Evolutionary conservation across 2,797 vertebrate genomes (phyloP).

Genomic region (Pangasius macronema): DNA sequence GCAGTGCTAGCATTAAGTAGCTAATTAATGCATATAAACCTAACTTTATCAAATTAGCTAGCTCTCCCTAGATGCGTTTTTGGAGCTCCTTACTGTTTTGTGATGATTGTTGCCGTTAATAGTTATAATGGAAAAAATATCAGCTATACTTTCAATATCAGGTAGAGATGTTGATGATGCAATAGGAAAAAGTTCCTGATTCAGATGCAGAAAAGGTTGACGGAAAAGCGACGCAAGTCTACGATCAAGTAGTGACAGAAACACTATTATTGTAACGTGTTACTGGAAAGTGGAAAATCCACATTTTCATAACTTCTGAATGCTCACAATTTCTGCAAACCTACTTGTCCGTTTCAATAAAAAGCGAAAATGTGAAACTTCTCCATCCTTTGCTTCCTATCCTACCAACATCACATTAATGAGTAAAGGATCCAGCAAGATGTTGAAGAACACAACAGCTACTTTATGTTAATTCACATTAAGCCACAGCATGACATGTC

Average conservation of each 20-base stretch:
- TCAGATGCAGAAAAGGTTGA: too few relatives aligned
- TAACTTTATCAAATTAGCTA: not conserved
- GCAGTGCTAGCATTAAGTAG: not conserved
- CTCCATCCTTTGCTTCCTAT: not conserved
- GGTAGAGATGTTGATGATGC: too few relatives aligned
- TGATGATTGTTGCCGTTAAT: not conserved
- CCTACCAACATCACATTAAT: not conserved
- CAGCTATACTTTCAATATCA: too few relatives aligned
- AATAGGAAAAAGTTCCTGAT: too few relatives aligned
- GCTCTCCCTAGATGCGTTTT: not conserved
- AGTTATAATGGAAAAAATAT: not conserved
- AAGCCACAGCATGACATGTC: not conserved
- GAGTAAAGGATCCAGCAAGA: not conserved
- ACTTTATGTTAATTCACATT: not conserved
- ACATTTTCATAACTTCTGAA: too few relatives aligned
- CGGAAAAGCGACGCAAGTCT: too few relatives aligned
- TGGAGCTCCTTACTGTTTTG: not conserved
- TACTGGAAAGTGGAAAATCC: too few relatives aligned
- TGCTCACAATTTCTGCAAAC: too few relatives aligned
- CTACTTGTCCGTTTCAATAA: too few relatives aligned
- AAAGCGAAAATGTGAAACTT: too few relatives aligned
- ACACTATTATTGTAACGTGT: too few relatives aligned
- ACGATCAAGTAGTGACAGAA: too few relatives aligned
- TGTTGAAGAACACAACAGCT: not conserved
- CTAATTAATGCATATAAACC: not conserved